Base-by-base conservation (phyloP, 2,797 vertebrate genomes). In the Platalea minor region DNA sequence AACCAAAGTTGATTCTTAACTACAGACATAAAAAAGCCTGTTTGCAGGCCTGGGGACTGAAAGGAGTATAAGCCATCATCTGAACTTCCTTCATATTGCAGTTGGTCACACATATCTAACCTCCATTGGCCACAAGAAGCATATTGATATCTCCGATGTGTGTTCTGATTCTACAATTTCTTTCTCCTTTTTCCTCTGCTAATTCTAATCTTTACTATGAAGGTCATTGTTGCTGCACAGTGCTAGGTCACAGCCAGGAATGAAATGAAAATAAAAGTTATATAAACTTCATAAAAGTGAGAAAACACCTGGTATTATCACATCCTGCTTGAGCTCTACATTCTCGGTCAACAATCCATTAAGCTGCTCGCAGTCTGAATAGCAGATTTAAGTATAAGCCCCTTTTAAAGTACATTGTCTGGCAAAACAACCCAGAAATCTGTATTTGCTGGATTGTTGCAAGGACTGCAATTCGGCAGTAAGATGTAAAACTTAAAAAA, bases 281-380 rank as follows among this genome's bases (percentile, higher is more conserved):
- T 46, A 72, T 83, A 91, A 74, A 84, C 53, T 74, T 45, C 17
- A 43, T 60, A 68, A 72, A 88, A 70, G 41, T 88, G 64, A 95
- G 86, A 93, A 90, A 94, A 91, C 43, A 84, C 20, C 35, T 23
- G 1, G 15, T 67, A 77, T 92, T 83, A 91, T 83, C 53, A 59
- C 51, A 67, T 92, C 59, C 31, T 81, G 8, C 79, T 85, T 85
- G 63, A 84, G 75, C 73, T 95, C 70, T 86, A 31, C 26, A 23
- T 76, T 70, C 45, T 94, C 59, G 86, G 67, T 82, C 94, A 94
- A 92, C 87, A 95, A 94, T 89, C 76, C 70, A 92, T 96, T 94
- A 94, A 88, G 50, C 45, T 93, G 39, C 59, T 77, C 11, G 3
- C 67, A 86, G 73, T 84, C 85, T 83, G 91, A 93, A 79, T 61